Percentiles rank a stretch among this genome's conserved stretches.
phyloP scores from a whole-genome alignment of 2,888 invertebrate genomes.

The Pammene fasciana region DNA sequence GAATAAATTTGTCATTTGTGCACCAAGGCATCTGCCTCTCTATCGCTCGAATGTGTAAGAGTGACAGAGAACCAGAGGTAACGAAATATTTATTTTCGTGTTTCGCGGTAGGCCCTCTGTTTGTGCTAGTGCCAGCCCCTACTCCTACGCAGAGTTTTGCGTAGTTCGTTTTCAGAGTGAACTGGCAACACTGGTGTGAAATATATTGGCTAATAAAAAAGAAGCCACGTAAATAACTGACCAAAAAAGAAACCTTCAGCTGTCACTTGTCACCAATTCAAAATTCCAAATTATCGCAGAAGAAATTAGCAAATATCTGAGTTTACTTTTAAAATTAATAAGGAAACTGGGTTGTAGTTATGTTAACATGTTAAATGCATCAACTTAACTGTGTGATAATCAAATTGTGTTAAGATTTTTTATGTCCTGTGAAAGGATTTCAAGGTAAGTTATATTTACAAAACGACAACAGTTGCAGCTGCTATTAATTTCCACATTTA shows the following conservation, averaged over 20 bases:
- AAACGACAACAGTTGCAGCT: not conserved
- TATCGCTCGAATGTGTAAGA: too few relatives aligned
- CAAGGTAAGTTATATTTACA: slow-evolving; percentile 21
- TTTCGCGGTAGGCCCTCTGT: too few relatives aligned
- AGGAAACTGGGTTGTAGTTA: not conserved
- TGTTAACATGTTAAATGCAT: not conserved
- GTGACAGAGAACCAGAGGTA: too few relatives aligned
- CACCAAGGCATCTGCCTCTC: too few relatives aligned
- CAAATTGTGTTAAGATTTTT: not conserved
- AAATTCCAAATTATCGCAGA: slow-evolving; percentile 10
- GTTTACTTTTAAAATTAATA: slow-evolving; percentile 13
- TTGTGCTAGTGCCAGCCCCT: too few relatives aligned
- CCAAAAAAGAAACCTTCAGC: not conserved
- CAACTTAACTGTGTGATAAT: not conserved
- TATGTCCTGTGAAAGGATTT: slow-evolving; percentile 1
- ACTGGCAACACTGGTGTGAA: not conserved
- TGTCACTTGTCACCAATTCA: slow-evolving; percentile 12
- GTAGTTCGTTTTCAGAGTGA: too few relatives aligned
- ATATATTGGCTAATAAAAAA: not conserved
- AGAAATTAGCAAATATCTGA: not conserved
- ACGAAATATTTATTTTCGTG: too few relatives aligned
- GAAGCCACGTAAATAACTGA: not conserved
- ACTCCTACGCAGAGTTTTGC: too few relatives aligned
- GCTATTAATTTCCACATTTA: not conserved
- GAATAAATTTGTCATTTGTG: too few relatives aligned